phyloP scores from a whole-genome alignment of 2,797 vertebrate genomes.

The Meriones psammophilus region DNA sequence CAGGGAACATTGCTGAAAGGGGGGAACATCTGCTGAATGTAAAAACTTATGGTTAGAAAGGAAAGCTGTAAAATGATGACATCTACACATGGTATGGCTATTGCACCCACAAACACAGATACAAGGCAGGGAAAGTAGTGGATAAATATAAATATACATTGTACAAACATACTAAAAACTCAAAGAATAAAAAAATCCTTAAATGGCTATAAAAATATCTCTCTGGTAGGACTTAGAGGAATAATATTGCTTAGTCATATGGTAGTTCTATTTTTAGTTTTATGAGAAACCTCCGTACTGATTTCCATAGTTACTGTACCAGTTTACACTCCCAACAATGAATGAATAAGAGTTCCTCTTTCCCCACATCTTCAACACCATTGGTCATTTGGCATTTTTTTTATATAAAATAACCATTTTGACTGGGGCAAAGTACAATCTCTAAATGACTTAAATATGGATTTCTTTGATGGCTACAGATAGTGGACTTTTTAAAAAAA shows the following conservation, averaged over 20 bases:
- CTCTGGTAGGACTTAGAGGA: not conserved
- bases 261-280: constrained; percentile 13
- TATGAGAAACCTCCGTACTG: not conserved
- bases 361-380: not conserved
- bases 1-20: not conserved
- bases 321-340: not conserved
- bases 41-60: not conserved
- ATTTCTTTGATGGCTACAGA: not conserved
- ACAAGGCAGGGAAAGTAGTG: not conserved
- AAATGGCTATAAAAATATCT: not conserved
- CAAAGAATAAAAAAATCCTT: not conserved
- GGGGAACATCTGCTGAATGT: not conserved
- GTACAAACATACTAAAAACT: not conserved
- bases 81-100: not conserved
- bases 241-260: not conserved
- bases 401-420: not conserved
- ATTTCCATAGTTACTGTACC: not conserved
- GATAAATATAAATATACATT: not conserved
- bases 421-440: not conserved
- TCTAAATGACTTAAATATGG: not conserved
- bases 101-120: not conserved
- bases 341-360: not conserved
- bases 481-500: not conserved
- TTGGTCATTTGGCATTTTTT: not conserved
- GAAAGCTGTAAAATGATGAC: not conserved